Evolutionary conservation across 2,888 invertebrate species (phyloP), one percentile per base, ranked within the genome.

Genomic region (Drosophila merina): DNA sequence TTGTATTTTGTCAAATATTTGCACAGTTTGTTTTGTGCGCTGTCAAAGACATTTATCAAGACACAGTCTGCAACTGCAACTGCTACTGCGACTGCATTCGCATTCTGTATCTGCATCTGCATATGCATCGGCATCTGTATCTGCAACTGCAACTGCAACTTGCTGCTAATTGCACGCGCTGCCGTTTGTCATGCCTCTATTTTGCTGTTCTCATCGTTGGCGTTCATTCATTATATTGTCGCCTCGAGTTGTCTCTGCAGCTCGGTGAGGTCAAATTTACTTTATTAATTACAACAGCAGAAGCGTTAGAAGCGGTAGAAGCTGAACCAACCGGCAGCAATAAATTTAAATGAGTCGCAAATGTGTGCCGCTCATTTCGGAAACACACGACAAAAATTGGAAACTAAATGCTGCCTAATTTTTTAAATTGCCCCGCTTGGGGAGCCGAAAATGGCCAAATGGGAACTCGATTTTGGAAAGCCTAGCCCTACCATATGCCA

Each of bases 1-100:
- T 83, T 86, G 86, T 88, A 86, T 86, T 86, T 86, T 86, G 86
- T 86, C 87, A 86, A 86, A 86, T 86, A 86, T 86, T 86, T 86
- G 85, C 88, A 86, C 88, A 88, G 88, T 86, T 85, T 80, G 88
- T 82, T 80, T 73, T 78, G 68, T 63, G 58, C 62, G 79, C 73
- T 76, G 84, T 76, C 80, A 88, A 83, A 80, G 88, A 73, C 88
- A 85, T 85, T 85, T 85, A 85, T 85, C 86, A 85, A 85, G 80
- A 73, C 74, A 72, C 78, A 38, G 48, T 14, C 54, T 52, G 55
- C 33, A 33, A n/a, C n/a, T 28, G 50, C 31, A 48, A 36, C 44
- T 25, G 45, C 49, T 31, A n/a, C n/a, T 45, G 59, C 50, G 31
- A 49, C 48, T 20, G 45, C 48, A 14, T 14, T 14, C 30, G 36